Percentiles rank a stretch among this genome's conserved stretches.
Conservation (phyloP, 2,113 vertebrate genomes). For the Atherinomorus stipes region DNA sequence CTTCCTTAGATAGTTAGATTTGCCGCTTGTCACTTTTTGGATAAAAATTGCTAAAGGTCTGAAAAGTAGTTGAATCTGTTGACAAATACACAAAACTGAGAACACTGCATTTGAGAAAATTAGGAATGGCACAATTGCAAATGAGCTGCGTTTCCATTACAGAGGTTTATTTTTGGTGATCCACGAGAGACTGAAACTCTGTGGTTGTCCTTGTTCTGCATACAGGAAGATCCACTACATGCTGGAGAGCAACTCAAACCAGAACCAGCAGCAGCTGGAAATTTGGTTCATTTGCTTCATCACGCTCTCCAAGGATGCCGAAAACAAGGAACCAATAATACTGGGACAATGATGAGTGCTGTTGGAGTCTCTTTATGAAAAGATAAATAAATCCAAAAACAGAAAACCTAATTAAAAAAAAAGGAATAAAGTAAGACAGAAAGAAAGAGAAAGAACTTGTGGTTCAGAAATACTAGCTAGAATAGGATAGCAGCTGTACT, state of each 20-base stretch:
- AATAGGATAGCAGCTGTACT: constrained; percentile 4
- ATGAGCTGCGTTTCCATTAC: too few species aligned
- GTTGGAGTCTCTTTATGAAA: not conserved
- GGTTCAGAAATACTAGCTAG: not conserved
- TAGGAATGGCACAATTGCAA: too few species aligned
- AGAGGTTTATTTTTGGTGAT: too few species aligned
- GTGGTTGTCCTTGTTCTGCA: not conserved
- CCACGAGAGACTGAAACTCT: not conserved
- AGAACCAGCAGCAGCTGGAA: not conserved
- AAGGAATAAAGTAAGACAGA: too few species aligned
- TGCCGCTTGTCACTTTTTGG: too few species aligned
- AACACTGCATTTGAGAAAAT: too few species aligned
- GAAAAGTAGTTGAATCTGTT: too few species aligned
- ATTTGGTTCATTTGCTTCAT: not conserved
- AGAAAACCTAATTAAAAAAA: too few species aligned
- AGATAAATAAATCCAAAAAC: too few species aligned
- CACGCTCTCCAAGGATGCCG: not conserved
- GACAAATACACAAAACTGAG: too few species aligned
- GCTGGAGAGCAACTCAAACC: not conserved
- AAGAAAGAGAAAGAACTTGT: not conserved
- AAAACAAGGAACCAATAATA: not conserved
- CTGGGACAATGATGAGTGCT: not conserved
- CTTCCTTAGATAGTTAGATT: too few species aligned
- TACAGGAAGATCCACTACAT: not conserved
- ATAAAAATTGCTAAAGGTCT: too few species aligned